A percentile compares a stretch with the other conserved stretches of the same genome.
phyloP scores from a whole-genome alignment of 2,797 vertebrate species.

The Trachops cirrhosus region DNA sequence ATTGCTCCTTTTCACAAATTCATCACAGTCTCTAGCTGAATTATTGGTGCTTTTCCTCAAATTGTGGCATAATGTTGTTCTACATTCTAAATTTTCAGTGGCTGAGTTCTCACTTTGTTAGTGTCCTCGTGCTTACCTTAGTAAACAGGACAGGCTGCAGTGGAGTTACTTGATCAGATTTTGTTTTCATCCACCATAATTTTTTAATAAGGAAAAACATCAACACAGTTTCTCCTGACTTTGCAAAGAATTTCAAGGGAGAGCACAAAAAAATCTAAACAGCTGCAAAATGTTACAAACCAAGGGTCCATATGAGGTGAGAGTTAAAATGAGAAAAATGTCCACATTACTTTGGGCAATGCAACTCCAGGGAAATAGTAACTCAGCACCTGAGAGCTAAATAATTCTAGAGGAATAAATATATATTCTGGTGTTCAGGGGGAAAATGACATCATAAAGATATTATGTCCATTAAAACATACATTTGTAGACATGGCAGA shows the following conservation, averaged over 20 bases:
- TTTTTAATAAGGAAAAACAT: conserved; percentile 60
- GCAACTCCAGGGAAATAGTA: background rate
- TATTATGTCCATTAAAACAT: conserved; percentile 41
- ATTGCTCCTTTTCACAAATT: background rate
- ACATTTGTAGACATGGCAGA: background rate
- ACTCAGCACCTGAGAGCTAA: conserved; percentile 51
- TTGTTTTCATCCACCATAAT: background rate
- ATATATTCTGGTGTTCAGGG: background rate
- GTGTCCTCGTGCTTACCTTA: background rate
- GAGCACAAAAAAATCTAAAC: conserved; percentile 52
- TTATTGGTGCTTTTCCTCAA: background rate
- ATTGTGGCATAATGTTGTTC: background rate
- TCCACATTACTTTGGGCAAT: conserved; percentile 43
- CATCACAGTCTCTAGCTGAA: background rate
- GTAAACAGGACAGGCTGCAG: background rate
- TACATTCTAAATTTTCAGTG: background rate
- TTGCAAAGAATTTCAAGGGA: conserved; percentile 45
- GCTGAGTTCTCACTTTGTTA: background rate
- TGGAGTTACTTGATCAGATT: background rate
- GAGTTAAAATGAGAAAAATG: conserved; percentile 63
- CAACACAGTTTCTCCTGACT: conserved; percentile 53
- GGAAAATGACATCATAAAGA: background rate
- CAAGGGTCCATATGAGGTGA: conserved; percentile 41
- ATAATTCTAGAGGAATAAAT: conserved; percentile 28
- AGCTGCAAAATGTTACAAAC: conserved; percentile 56